phyloP scores from a whole-genome alignment of 2,888 invertebrate genomes.

The Ephialtes manifestator region DNA sequence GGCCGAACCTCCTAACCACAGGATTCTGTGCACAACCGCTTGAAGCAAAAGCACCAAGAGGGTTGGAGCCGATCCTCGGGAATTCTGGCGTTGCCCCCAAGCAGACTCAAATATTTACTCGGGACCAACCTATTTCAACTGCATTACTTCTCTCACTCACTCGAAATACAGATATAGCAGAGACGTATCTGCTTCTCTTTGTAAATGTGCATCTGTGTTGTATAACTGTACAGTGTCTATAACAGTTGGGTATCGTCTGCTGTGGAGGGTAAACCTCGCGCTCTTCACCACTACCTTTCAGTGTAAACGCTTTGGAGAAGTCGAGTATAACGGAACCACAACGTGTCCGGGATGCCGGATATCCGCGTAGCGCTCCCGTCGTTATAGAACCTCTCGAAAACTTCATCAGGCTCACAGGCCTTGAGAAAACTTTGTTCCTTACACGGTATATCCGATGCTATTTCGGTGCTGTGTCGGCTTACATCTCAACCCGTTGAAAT shows the following conservation, averaged over 20 bases:
- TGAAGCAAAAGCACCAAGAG: neutral
- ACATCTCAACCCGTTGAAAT: neutral
- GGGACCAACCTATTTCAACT: constrained; percentile 69
- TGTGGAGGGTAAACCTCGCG: constrained; percentile 21
- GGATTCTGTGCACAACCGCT: neutral
- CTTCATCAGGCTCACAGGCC: constrained; percentile 17
- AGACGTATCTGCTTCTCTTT: constrained; percentile 6
- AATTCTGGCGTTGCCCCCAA: constrained; percentile 50
- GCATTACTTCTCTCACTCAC: constrained; percentile 60
- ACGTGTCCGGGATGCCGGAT: constrained; percentile 27
- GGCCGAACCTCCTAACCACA: neutral
- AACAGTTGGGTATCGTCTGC: constrained; percentile 17
- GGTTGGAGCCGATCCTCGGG: constrained; percentile 10
- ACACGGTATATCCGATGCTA: neutral
- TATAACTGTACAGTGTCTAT: neutral
- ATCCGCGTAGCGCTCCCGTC: constrained; percentile 11
- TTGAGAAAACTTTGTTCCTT: constrained; percentile 30
- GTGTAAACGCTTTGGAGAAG: constrained; percentile 32
- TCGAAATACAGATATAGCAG: constrained; percentile 27
- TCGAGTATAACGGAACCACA: constrained; percentile 27
- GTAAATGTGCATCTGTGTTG: constrained; percentile 12
- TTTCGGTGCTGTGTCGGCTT: neutral
- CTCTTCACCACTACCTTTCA: constrained; percentile 17
- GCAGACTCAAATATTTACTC: constrained; percentile 73
- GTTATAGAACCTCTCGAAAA: constrained; percentile 1